A percentile compares a stretch with the other conserved stretches of the same genome.
Evolutionary conservation across 2,888 invertebrate genomes (phyloP).

Genomic region (Eupithecia abbreviata): DNA sequence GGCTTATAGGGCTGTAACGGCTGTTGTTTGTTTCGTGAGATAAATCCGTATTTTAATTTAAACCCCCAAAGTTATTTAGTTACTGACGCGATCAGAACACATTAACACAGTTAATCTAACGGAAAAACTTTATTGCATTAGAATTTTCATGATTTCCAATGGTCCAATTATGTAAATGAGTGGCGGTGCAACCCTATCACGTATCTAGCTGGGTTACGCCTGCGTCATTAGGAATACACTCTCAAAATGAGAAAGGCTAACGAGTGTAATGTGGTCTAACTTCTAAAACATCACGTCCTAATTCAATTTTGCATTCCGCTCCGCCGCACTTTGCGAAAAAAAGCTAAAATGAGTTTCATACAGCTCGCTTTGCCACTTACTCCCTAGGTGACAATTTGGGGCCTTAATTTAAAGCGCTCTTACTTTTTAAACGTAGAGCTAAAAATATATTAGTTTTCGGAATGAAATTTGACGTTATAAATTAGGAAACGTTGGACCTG

Average conservation of each 20-base stretch:
- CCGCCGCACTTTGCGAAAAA: conserved; percentile 37
- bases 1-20: conserved; percentile 39
- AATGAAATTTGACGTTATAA: conserved; percentile 10
- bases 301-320: conserved; percentile 45
- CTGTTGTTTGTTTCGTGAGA: conserved; percentile 42
- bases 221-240: conserved; percentile 41
- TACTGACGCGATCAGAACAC: neutral
- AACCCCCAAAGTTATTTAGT: conserved; percentile 30
- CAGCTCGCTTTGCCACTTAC: conserved; percentile 43
- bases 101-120: neutral
- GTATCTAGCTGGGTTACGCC: conserved; percentile 29
- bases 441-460: neutral
- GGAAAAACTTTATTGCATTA: neutral
- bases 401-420: conserved; percentile 25
- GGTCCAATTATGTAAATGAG: conserved; percentile 31
- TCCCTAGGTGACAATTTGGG: conserved; percentile 38
- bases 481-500: neutral
- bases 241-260: conserved; percentile 44
- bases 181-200: conserved; percentile 29
- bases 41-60: conserved; percentile 41
- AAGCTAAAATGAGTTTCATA: conserved; percentile 36
- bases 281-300: conserved; percentile 49
- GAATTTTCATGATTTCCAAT: conserved; percentile 14
- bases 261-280: conserved; percentile 44
- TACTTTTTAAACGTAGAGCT: conserved; percentile 31